Evolutionary conservation across 2,888 invertebrate genomes (phyloP).

Genomic region (Dorcus parallelipipedus): DNA sequence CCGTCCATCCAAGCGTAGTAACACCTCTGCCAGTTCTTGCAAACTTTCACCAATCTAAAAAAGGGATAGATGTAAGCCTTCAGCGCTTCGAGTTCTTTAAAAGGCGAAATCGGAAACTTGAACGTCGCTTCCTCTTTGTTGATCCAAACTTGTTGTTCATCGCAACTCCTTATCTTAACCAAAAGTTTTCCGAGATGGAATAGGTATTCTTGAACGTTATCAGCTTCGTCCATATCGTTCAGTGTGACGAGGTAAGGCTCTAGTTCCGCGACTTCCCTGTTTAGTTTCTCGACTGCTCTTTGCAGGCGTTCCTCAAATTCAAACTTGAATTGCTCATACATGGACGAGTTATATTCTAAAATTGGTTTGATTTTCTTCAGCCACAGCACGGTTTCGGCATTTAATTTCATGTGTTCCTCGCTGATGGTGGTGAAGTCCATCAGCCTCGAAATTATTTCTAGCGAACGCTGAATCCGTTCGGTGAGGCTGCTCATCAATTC

Average conservation of each 20-base stretch:
- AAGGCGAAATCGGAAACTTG: conserved; percentile 73
- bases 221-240: conserved; percentile 80
- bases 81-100: conserved; percentile 76
- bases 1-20: conserved; percentile 91
- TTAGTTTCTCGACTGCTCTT: conserved; percentile 65
- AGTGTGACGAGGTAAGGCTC: conserved; percentile 72
- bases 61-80: conserved; percentile 70
- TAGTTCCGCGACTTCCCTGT: conserved; percentile 67
- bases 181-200: conserved; percentile 73
- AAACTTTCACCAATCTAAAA: conserved; percentile 64
- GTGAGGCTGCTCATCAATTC: conserved; percentile 65
- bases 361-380: conserved; percentile 74
- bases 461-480: conserved; percentile 65
- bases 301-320: conserved; percentile 80
- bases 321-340: conserved; percentile 78
- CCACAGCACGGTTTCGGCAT: conserved; percentile 83
- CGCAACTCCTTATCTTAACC: conserved; percentile 70
- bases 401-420: conserved; percentile 72
- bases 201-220: conserved; percentile 74
- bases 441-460: conserved; percentile 65
- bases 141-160: conserved; percentile 78
- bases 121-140: conserved; percentile 86
- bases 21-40: conserved; percentile 74
- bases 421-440: conserved; percentile 75
- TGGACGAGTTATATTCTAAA: conserved; percentile 74